Conservation (phyloP, 2,797 vertebrate genomes). For the Kryptopterus vitreolus region DNA sequence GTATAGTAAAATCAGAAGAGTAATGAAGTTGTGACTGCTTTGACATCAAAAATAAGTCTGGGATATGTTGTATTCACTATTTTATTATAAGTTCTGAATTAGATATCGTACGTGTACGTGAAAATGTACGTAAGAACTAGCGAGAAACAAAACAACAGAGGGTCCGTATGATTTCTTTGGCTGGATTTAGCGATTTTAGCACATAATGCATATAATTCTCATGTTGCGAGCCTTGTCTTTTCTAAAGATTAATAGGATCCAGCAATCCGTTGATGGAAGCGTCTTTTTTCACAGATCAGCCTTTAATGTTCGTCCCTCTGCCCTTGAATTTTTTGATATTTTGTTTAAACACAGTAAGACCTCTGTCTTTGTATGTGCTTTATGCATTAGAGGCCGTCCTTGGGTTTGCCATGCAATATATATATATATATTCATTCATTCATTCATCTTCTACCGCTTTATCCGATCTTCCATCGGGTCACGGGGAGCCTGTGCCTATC, state of each 20-base stretch:
- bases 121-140: background rate
- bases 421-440: too few species aligned
- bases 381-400: background rate
- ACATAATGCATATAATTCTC: background rate
- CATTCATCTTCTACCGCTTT: too few species aligned
- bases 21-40: background rate
- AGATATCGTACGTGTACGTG: background rate
- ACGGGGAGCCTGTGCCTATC: too few species aligned
- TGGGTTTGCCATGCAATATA: background rate
- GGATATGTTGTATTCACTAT: background rate
- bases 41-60: background rate
- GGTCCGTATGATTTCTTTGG: slow-evolving; percentile 10
- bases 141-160: background rate
- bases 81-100: background rate
- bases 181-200: slow-evolving; percentile 5
- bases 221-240: background rate
- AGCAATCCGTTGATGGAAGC: slow-evolving; percentile 4
- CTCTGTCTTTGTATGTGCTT: background rate
- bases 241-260: slow-evolving; percentile 1
- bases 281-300: background rate
- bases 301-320: background rate
- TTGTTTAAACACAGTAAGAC: background rate
- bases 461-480: too few species aligned
- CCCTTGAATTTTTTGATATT: background rate
- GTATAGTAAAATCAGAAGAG: background rate